Evolutionary conservation across 2,113 vertebrate species (phyloP), one percentile per base, ranked within the genome.

Genomic region (Eudorcas thomsonii): DNA sequence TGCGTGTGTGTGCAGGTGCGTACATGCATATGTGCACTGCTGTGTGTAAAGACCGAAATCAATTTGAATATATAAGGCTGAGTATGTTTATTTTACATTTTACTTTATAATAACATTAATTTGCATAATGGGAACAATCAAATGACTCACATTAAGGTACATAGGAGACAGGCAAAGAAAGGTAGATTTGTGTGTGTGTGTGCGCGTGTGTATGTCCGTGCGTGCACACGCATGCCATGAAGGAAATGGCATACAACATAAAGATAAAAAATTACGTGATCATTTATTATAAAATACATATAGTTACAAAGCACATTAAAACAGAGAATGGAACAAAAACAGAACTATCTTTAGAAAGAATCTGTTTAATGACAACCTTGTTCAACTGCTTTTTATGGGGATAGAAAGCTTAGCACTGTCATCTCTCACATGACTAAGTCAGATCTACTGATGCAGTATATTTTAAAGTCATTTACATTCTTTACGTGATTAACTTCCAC

Each of bases 381-480:
- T 55, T 55, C 45, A 62, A 25, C 23, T 45, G 21, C 80, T 86
- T 80, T 54, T 62, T 26, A 55, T 1, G 4, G 13, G 57, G 15
- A 94, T 3, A 80, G 39, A 91, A 55, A 78, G 71, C 39, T 84
- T 86, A 64, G 96, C 33, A 92, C 25, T 48, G 19, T 85, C 33
- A 78, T 33, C 33, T 87, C 57, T 84, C 74, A 54, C 36, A 30
- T 50, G 82, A 94, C 55, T 50, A 45, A 54, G 28, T 83, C 25
- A 88, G 57, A 45, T 36, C 71, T 57, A 96, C 17, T 43, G 8
- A 52, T 64, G 3, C 1, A 33, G 28, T 67, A 15, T 39, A 62
- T 81, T 84, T 86, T 52, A n/a, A 23, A 92, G 33, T 85, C 54
- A 97, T 78, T 88, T 57, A 92, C 23, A 57, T 62, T 88, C 36